Conservation (phyloP, 2,113 vertebrate species). For the Miniopterus natalensis region DNA sequence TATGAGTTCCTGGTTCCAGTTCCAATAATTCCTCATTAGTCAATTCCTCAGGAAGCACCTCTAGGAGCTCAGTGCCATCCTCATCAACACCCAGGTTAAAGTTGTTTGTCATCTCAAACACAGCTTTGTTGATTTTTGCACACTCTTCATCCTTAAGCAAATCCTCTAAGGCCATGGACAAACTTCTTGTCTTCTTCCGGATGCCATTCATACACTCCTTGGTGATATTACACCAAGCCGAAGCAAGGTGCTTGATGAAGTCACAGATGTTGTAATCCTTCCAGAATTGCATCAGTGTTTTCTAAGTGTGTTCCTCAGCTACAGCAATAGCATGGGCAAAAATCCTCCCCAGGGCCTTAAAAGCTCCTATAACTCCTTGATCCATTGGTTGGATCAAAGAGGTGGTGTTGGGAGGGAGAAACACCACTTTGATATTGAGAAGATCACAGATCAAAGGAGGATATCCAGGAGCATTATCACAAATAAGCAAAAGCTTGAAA, state of each 20-base stretch:
- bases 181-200: neutral
- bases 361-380: neutral
- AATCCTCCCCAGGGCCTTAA: neutral
- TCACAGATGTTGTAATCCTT: neutral
- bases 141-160: neutral
- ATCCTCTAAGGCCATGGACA: neutral
- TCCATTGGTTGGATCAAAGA: neutral
- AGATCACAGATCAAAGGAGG: neutral
- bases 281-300: neutral
- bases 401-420: neutral
- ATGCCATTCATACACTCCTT: neutral
- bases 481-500: neutral
- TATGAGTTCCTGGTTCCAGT: neutral
- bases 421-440: neutral
- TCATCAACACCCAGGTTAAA: neutral
- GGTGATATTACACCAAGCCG: neutral
- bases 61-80: neutral
- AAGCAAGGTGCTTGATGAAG: neutral
- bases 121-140: neutral
- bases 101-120: neutral
- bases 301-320: neutral
- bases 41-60: neutral
- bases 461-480: neutral
- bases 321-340: neutral
- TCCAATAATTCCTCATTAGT: neutral